Evolutionary conservation across 1,140 invertebrate genomes (phyloP), one percentile per base, ranked within the genome.

Genomic region (Drosophila ohnishii): DNA sequence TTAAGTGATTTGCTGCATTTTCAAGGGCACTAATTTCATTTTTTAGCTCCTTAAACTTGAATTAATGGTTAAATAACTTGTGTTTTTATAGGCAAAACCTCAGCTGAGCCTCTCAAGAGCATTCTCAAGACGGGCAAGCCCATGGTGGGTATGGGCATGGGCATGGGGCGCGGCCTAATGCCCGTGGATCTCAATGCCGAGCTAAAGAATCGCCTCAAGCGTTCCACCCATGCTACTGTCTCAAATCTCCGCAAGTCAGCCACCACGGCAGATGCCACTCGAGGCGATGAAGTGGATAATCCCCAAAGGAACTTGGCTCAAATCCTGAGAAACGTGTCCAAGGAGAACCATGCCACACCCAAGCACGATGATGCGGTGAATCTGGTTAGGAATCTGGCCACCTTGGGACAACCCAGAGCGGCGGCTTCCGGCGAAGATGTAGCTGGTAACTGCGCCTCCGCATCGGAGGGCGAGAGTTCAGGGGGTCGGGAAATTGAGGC

Each of bases 401-500:
- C 76, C 16, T 39, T 91, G 32, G 89, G 90, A 0, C 71, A 78
- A n/a, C 63, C 89, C 13, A 80, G 80, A 14, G 37, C 63, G 30
- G 13, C 28, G 5, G 34, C 28, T 9, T 14, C 51, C 11, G 11
- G 45, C 25, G 73, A 76, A 11, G 67, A 70, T 10, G 56, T 13
- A 9, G 64, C 60, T 35, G 66, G 62, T 14, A 85, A 82, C 39
- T 77, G 76, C 30, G 91, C 78, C 61, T 91, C 81, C 30, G 82
- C 92, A 0, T 93, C 92, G 11, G 93, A 94, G 59, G 93, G 93
- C 34, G 93, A 94, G 73, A 93, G 92, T 63, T 94, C 93, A 0
- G 93, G 93, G 5, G 93, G 93, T 32, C 80, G 93, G n/a, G 94
- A 94, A 77, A 92, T 94, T 34, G 92, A 92, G 47, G 92, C 92